phyloP scores from a whole-genome alignment of 2,888 invertebrate genomes.

The Idaea biselata region DNA sequence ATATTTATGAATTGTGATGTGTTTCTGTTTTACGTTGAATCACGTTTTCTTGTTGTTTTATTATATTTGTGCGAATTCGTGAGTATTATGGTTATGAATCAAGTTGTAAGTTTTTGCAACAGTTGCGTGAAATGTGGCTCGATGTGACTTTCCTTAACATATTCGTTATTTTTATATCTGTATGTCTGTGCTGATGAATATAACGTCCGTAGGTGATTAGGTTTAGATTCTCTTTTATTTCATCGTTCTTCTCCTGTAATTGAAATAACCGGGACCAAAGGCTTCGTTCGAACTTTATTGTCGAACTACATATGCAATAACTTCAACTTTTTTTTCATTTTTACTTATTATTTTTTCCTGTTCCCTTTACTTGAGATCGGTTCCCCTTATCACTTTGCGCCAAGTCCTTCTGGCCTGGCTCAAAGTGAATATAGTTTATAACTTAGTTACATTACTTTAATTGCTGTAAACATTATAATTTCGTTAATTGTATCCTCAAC shows the following conservation, averaged over 20 bases:
- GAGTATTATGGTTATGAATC: constrained; percentile 1
- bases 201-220: background rate
- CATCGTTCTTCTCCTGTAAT: background rate
- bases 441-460: no score
- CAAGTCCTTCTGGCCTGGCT: no score
- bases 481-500: no score
- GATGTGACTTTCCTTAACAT: background rate
- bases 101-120: background rate
- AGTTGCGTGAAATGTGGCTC: background rate
- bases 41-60: background rate
- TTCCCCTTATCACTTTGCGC: no score
- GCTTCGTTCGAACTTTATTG: background rate
- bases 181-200: background rate
- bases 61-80: constrained; percentile 1
- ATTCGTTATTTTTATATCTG: background rate
- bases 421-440: no score
- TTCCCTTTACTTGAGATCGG: no score
- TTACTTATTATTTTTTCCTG: no score
- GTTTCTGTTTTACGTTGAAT: background rate
- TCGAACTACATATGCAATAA: background rate
- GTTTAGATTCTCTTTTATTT: background rate
- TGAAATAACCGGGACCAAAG: background rate
- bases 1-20: constrained; percentile 18
- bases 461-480: no score
- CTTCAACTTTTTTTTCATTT: background rate